Percentiles rank a stretch among this genome's conserved stretches.
Evolutionary conservation across 2,113 vertebrate genomes (phyloP).

Genomic region (Dasypus novemcinctus): DNA sequence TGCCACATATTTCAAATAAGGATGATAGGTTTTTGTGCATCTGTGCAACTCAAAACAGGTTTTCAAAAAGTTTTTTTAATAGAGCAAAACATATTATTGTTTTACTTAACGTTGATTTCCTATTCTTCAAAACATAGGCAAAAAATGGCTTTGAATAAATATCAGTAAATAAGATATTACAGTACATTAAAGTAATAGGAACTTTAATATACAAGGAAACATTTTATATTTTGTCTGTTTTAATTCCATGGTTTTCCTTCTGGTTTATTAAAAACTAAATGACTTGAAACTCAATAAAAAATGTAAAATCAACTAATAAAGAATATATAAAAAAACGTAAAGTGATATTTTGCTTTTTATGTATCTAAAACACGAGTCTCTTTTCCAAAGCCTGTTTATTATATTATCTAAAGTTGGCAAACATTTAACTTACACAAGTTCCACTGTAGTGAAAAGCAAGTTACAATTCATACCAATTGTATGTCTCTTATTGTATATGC

Average conservation of each 20-base stretch:
- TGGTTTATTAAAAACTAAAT: not conserved
- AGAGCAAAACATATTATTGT: not conserved
- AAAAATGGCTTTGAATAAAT: not conserved
- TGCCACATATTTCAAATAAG: not conserved
- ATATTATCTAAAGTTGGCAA: not conserved
- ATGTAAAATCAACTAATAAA: not conserved
- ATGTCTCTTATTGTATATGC: not conserved
- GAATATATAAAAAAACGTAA: not conserved
- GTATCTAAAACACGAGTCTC: not conserved
- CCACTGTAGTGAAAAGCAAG: not conserved
- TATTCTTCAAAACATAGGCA: not conserved
- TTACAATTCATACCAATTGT: not conserved
- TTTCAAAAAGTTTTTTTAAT: not conserved
- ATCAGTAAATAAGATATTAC: not conserved
- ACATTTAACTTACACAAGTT: not conserved
- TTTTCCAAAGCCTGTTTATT: not conserved
- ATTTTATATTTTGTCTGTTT: not conserved
- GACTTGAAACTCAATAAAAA: not conserved
- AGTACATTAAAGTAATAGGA: not conserved
- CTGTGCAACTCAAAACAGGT: not conserved
- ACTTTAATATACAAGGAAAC: not conserved
- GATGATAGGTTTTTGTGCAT: not conserved
- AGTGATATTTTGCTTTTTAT: not conserved
- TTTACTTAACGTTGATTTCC: not conserved
- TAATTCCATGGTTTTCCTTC: not conserved